Percentiles rank a stretch among this genome's conserved stretches.
Conservation (phyloP, 2,797 vertebrate species). For the Eleutherodactylus coqui region DNA sequence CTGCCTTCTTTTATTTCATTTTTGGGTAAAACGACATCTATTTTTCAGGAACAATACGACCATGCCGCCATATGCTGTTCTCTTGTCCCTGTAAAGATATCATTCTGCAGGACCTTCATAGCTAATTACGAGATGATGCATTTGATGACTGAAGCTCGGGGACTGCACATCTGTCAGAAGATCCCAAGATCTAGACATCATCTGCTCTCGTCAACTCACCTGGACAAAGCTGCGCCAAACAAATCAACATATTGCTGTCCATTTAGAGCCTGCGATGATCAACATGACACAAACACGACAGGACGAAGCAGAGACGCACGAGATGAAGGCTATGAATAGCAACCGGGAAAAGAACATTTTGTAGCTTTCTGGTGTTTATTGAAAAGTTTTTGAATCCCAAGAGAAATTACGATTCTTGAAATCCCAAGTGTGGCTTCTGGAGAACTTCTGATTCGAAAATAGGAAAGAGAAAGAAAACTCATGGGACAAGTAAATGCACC, state of each 20-base stretch:
- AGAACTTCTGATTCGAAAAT: neutral
- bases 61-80: conserved; percentile 5
- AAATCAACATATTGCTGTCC: neutral
- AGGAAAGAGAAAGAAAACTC: neutral
- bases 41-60: neutral
- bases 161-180: conserved; percentile 44
- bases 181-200: neutral
- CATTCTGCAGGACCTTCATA: conserved; percentile 25
- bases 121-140: neutral
- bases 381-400: neutral
- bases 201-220: neutral
- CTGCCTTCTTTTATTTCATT: neutral
- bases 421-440: neutral
- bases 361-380: neutral
- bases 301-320: neutral
- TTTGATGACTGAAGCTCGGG: conserved; percentile 27
- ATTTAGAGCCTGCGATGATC: neutral
- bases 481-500: neutral
- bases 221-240: neutral
- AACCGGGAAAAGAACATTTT: neutral
- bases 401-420: neutral
- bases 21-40: neutral
- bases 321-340: neutral
- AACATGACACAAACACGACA: conserved; percentile 11
- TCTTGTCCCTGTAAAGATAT: neutral